A percentile compares a stretch with the other conserved stretches of the same genome.
Conservation (phyloP, 1,140 invertebrate species). For the Cylas formicarius region DNA sequence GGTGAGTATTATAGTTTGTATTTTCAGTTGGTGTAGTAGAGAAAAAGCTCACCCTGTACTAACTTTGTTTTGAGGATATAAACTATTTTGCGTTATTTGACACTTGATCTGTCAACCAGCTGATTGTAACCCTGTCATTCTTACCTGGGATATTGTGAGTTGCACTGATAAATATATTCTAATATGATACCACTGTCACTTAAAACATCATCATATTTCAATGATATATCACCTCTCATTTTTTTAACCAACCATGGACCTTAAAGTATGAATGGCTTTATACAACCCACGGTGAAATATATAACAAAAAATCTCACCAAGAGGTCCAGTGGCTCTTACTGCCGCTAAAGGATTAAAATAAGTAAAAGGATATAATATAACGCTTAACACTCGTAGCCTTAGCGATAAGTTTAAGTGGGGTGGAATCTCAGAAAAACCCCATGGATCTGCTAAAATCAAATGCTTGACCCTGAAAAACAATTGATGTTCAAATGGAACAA, state of each 20-base stretch:
- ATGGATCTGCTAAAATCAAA: constrained; percentile 91
- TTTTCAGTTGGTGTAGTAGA: too few relatives aligned
- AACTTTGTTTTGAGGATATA: too few relatives aligned
- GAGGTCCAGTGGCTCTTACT: constrained; percentile 83
- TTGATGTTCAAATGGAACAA: not conserved
- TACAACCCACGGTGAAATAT: too few relatives aligned
- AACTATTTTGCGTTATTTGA: too few relatives aligned
- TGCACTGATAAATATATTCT: constrained; percentile 95
- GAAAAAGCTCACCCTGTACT: too few relatives aligned
- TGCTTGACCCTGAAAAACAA: constrained; percentile 61
- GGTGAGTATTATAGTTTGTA: too few relatives aligned
- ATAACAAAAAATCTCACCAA: constrained; percentile 50
- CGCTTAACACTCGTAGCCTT: constrained; percentile 46
- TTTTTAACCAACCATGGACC: constrained; percentile 78
- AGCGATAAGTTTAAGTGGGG: constrained; percentile 55
- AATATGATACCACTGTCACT: constrained; percentile 69
- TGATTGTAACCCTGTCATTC: too few relatives aligned
- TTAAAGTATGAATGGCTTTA: too few relatives aligned
- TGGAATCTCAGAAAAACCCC: constrained; percentile 90
- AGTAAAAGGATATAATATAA: constrained; percentile 63
- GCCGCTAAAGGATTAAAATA: constrained; percentile 89
- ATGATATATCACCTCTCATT: constrained; percentile 77
- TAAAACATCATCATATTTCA: constrained; percentile 68
- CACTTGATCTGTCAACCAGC: too few relatives aligned
- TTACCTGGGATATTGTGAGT: constrained; percentile 86